Conservation (phyloP, 2,797 vertebrate genomes). For the Bradypodion ventrale region DNA sequence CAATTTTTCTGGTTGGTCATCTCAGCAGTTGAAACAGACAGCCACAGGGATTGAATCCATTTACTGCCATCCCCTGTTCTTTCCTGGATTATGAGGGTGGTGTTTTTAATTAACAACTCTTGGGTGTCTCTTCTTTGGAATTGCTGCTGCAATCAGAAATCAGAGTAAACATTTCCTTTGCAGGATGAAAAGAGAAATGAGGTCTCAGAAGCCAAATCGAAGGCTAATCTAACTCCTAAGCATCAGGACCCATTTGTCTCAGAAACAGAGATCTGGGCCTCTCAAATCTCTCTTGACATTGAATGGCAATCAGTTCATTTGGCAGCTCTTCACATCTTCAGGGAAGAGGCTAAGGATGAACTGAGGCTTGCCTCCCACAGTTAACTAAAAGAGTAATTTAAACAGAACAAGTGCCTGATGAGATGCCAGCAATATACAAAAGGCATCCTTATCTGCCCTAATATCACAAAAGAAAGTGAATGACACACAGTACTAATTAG, state of each 20-base stretch:
- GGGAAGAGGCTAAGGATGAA: slow-evolving; percentile 17
- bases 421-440: slow-evolving; percentile 21
- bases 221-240: slow-evolving; percentile 27
- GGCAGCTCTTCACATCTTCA: neutral
- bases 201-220: neutral
- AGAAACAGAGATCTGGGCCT: neutral
- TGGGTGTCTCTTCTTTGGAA: neutral
- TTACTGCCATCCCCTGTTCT: neutral
- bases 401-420: slow-evolving; percentile 32
- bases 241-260: slow-evolving; percentile 29
- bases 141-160: slow-evolving; percentile 20
- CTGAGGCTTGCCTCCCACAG: slow-evolving; percentile 20
- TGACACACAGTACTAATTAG: slow-evolving; percentile 43
- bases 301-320: slow-evolving; percentile 32
- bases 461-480: slow-evolving; percentile 27
- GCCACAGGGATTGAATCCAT: neutral
- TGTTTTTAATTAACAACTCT: slow-evolving; percentile 22
- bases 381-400: slow-evolving; percentile 48
- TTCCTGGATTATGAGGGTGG: neutral
- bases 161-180: slow-evolving; percentile 30
- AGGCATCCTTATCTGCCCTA: neutral
- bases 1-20: slow-evolving; percentile 27
- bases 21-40: slow-evolving; percentile 20
- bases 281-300: slow-evolving; percentile 6
- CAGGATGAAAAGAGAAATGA: slow-evolving; percentile 11